These are phyloP conservation scores for Lasioglossum figueresi DNA, from an alignment of 2,888 invertebrate genomes.

Conservation along the genomic window DNA sequence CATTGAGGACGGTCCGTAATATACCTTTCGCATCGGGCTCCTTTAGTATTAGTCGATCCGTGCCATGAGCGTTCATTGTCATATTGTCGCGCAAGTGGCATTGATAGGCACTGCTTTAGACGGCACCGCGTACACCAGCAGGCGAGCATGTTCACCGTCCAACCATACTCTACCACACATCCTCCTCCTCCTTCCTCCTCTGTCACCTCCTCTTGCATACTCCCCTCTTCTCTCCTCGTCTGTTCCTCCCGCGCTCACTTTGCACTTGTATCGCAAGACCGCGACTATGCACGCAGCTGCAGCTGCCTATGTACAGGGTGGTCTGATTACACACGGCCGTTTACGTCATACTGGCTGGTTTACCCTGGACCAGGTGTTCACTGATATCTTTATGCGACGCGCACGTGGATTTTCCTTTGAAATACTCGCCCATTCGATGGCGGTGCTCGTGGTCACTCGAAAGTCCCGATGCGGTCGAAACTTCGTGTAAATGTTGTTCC, in stretches of 20 bases:
- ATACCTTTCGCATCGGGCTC: slow-evolving; percentile 64
- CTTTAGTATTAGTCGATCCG: slow-evolving; percentile 75
- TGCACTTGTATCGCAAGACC: slow-evolving; percentile 59
- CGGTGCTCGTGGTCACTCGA: not conserved
- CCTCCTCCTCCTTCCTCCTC: not conserved
- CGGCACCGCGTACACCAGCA: slow-evolving; percentile 34
- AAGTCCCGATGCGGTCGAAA: not conserved
- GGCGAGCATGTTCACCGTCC: slow-evolving; percentile 42
- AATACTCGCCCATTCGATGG: not conserved
- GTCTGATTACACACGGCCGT: slow-evolving; percentile 14
- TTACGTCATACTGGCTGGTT: slow-evolving; percentile 10
- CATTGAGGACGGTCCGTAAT: slow-evolving; percentile 65
- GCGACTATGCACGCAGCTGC: slow-evolving; percentile 46
- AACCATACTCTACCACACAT: slow-evolving; percentile 10
- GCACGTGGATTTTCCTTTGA: slow-evolving; percentile 2
- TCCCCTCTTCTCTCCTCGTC: slow-evolving; percentile 2
- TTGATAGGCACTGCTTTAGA: slow-evolving; percentile 68
- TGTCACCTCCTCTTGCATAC: not conserved
- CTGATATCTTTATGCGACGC: slow-evolving; percentile 17
- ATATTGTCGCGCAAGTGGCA: slow-evolving; percentile 73
- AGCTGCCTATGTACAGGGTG: slow-evolving; percentile 21
- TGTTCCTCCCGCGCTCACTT: slow-evolving; percentile 51
- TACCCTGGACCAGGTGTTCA: slow-evolving; percentile 20
- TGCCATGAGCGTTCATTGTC: slow-evolving; percentile 69
- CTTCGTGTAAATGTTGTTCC: not conserved